Conservation (phyloP, 2,797 vertebrate species). For the Gallinago solitaria region DNA sequence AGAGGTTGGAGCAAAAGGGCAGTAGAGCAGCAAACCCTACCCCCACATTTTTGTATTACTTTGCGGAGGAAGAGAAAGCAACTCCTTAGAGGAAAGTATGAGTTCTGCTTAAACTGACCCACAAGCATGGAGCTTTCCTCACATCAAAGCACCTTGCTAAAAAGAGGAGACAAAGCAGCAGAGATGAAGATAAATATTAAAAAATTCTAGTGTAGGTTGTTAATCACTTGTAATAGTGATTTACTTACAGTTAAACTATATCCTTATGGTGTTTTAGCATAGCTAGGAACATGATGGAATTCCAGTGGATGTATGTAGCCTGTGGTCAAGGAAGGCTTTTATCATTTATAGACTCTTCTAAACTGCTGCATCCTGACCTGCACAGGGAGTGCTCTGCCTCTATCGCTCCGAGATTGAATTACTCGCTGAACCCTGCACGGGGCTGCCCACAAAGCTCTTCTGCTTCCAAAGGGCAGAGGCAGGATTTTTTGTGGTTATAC, state of each 20-base stretch:
- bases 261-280: neutral
- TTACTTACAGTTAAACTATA: neutral
- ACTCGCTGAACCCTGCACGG: neutral
- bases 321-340: neutral
- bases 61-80: neutral
- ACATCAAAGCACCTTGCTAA: neutral
- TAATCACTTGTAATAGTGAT: neutral
- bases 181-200: neutral
- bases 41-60: neutral
- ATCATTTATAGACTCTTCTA: neutral
- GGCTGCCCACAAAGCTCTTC: neutral
- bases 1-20: neutral
- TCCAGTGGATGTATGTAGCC: neutral
- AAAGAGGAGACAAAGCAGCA: neutral
- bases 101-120: neutral
- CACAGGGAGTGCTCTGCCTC: neutral
- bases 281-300: neutral
- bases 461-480: neutral
- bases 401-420: neutral
- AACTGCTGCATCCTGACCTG: slow-evolving; percentile 1
- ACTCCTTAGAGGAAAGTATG: neutral
- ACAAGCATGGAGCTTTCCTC: neutral
- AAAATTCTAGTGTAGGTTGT: neutral
- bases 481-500: neutral
- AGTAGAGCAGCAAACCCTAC: neutral